Base-by-base conservation (phyloP, 2,797 vertebrate genomes). In the Agapornis canus region DNA sequence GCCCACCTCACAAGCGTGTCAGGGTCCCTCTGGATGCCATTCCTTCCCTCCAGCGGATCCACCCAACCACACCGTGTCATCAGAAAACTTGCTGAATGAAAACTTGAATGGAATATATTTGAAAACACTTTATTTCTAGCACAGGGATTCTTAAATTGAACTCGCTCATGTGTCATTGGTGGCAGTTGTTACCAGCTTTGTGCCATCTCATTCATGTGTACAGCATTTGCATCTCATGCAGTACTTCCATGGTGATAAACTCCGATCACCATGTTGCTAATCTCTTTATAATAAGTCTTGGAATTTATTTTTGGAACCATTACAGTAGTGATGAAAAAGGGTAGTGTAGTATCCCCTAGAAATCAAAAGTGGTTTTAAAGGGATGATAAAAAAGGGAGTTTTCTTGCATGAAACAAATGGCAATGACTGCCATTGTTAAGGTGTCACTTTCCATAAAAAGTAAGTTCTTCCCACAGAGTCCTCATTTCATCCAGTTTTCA, bases 131-230 rank as follows among this genome's bases (percentile, higher is more conserved):
- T 5, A 3, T 71, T 85, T 23, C 42, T 66, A 32, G 15, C 11
- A 42, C 10, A 32, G 21, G 13, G 20, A 27, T 77, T 77, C 35
- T 77, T 66, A 37, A 51, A 49, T 71, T 61, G 61, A 13, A 22
- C 20, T 59, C n/a, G 6, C 16, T 59, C 3, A 6, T 0, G 0
- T 86, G 23, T 35, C 29, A 59, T 35, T 75, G 25, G 9, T 59
- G 78, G 51, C 15, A 64, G 39, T 31, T 86, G 43, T 49, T 69
- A 31, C 18, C 23, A 31, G 14, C 16, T 52, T 69, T 51, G 29
- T 76, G 31, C 48, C 8, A 12, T 75, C 29, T 29, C 2, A 0
- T 63, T 57, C 4, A 2, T 26, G 7, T 39, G 16, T 23, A 43
- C 25, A 49, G 7, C 6, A 54, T 66, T 54, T 85, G 10, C 20